A percentile compares a stretch with the other conserved stretches of the same genome.
These are phyloP conservation scores for Pachypanchax playfairii DNA, from an alignment of 2,113 vertebrate species.

Conservation along the genomic window DNA sequence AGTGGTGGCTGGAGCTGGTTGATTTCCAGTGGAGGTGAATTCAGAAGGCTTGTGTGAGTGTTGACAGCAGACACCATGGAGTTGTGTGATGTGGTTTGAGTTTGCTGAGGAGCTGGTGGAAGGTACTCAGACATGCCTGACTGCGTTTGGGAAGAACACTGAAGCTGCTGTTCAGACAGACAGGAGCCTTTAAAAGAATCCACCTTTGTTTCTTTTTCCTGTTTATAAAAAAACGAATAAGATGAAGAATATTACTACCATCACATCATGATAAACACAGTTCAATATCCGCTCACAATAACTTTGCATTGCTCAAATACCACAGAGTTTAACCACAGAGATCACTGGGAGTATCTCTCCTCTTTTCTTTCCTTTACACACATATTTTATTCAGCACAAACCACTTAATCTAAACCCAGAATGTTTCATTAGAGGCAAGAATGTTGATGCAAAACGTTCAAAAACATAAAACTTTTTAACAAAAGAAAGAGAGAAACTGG, in stretches of 20 bases:
- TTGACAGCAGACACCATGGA: neutral
- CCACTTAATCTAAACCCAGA: too few species aligned
- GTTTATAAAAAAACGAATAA: constrained; percentile 52
- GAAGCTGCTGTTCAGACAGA: constrained; percentile 27
- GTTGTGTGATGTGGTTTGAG: neutral
- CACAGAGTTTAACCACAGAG: neutral
- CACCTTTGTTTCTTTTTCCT: constrained; percentile 45
- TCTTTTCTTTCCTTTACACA: too few species aligned
- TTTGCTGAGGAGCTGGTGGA: constrained; percentile 21
- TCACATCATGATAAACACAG: neutral
- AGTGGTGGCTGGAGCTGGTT: constrained; percentile 23
- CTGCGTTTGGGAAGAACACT: constrained; percentile 41
- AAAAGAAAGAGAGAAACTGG: too few species aligned
- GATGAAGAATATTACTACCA: constrained; percentile 17
- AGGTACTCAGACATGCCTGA: constrained; percentile 46
- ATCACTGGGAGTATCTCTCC: neutral
- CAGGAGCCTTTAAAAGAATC: constrained; percentile 31
- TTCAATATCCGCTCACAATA: neutral
- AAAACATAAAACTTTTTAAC: too few species aligned
- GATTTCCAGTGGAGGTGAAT: constrained; percentile 16
- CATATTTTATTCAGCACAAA: too few species aligned
- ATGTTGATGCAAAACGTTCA: too few species aligned
- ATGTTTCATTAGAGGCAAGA: too few species aligned
- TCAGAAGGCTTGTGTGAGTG: neutral
- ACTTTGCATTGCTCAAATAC: constrained; percentile 24